phyloP scores from a whole-genome alignment of 2,797 vertebrate genomes.

The Pyrocephalus nanus region DNA sequence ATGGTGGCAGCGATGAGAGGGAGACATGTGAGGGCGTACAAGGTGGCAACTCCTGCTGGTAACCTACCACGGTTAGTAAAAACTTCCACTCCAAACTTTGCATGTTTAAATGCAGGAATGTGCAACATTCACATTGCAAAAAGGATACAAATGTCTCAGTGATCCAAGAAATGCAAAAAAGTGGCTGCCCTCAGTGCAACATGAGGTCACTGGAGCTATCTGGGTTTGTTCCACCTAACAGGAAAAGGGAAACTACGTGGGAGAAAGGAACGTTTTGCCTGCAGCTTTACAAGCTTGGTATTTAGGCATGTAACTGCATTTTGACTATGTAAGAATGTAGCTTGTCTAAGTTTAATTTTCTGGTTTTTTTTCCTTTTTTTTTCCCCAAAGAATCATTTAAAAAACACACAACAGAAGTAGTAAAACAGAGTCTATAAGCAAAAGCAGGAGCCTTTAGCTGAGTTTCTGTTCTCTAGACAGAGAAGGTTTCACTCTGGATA shows the following conservation, averaged over 20 bases:
- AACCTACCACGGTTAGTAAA: background rate
- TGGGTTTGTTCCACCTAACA: background rate
- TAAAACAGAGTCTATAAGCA: background rate
- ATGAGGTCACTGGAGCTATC: background rate
- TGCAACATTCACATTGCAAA: background rate
- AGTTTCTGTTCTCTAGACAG: background rate
- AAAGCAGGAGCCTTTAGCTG: background rate
- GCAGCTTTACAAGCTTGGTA: background rate
- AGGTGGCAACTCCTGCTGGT: background rate
- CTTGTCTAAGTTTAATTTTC: background rate
- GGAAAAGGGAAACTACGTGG: background rate
- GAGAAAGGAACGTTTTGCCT: background rate
- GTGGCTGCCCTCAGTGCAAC: background rate
- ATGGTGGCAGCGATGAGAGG: background rate
- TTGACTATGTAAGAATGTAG: background rate
- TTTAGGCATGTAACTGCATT: background rate
- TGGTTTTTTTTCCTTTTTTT: background rate
- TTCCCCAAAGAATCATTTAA: background rate
- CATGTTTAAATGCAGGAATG: background rate
- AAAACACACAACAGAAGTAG: background rate
- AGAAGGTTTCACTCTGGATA: background rate
- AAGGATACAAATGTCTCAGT: background rate
- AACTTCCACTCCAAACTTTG: background rate
- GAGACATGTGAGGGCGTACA: background rate
- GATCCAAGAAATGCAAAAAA: slow-evolving; percentile 20